A percentile compares a stretch with the other conserved stretches of the same genome.
Evolutionary conservation across 2,113 vertebrate species (phyloP).

Genomic region (Leucopsar rothschildi): DNA sequence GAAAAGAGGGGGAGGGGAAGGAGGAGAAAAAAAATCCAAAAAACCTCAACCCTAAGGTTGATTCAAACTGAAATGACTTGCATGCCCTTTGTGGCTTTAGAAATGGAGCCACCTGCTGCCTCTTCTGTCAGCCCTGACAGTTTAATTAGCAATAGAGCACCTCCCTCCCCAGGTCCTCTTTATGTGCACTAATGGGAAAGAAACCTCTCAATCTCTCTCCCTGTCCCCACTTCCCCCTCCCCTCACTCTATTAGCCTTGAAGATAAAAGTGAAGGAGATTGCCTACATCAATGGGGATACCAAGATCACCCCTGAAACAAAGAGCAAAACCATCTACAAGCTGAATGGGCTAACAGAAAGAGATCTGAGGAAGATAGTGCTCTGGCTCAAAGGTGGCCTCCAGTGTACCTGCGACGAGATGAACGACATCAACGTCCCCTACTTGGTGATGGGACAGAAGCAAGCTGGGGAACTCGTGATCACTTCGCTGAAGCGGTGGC

Average conservation of each 20-base stretch:
- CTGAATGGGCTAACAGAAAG: conserved; percentile 90
- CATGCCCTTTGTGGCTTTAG: conserved; percentile 72
- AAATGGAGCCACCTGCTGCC: conserved; percentile 77
- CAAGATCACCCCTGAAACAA: conserved; percentile 93
- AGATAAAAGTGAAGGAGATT: conserved; percentile 99
- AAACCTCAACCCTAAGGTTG: conserved; percentile 22
- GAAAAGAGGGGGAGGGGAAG: not conserved
- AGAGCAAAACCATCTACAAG: conserved; percentile 98
- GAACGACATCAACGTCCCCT: conserved; percentile 93
- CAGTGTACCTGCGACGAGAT: conserved; percentile 97
- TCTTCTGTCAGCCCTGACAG: conserved; percentile 57
- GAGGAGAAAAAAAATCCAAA: not conserved
- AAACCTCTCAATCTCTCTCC: conserved; percentile 26
- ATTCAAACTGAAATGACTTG: conserved; percentile 66
- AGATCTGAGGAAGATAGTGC: conserved; percentile 87
- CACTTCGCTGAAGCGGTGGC: conserved; percentile 96
- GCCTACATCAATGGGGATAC: conserved; percentile 97
- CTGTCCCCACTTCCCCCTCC: not conserved
- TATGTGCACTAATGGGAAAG: conserved; percentile 52
- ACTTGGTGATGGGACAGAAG: conserved; percentile 97
- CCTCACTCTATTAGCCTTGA: conserved; percentile 79
- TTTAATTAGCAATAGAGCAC: conserved; percentile 66
- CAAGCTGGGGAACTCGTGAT: conserved; percentile 92
- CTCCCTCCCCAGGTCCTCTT: conserved; percentile 48
- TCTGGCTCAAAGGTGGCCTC: conserved; percentile 94